Base-by-base conservation (phyloP, 2,888 invertebrate genomes). In the Standfussiana lucernea region DNA sequence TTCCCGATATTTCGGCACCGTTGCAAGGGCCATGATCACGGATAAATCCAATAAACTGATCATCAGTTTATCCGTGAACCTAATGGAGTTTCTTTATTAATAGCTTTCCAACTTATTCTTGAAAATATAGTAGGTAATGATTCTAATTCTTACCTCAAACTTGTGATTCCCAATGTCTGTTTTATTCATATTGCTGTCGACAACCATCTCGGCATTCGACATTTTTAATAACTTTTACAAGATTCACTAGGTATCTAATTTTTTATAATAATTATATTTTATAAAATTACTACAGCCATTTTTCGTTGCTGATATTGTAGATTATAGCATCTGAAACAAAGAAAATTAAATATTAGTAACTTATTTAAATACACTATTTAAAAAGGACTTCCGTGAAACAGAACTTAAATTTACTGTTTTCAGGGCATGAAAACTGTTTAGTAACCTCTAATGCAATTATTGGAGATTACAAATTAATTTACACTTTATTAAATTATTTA, bases 171-270 rank as follows among this genome's bases (percentile, higher is more conserved):
- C 84, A 24, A 89, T 86, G 59, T 93, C 92, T 50, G 92, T 94
- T 83, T 93, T 95, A 85, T 96, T 96, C 95, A 95, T 95, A 77
- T 96, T 96, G 85, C 88, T 93, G 86, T 95, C 95, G 32, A 94
- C 92, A 50, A 86, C 89, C 70, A 89, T 88, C 85, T 94, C 93
- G 75, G 90, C 86, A 82, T 91, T 93, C 66, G 95, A 91, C 95
- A 95, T 95, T 53, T 72, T 89, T 3, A 32, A 66, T 3, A 32
- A 66, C 4, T 59, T 69, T 28, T 37, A 21, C 21, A 11, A 35
- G 10, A 61, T 61, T 59, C 35, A 61, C 37, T 37, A n/a, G n/a
- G n/a, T n/a, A 59, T 13, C 37, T 59, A 37, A 42, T 28, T 4
- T 13, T 95, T 53, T 72, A 88, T 0, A n/a, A 13, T 35, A 56